These are phyloP conservation scores for Pelodiscus sinensis DNA, from an alignment of 2,113 vertebrate species.

Conservation along the genomic window DNA sequence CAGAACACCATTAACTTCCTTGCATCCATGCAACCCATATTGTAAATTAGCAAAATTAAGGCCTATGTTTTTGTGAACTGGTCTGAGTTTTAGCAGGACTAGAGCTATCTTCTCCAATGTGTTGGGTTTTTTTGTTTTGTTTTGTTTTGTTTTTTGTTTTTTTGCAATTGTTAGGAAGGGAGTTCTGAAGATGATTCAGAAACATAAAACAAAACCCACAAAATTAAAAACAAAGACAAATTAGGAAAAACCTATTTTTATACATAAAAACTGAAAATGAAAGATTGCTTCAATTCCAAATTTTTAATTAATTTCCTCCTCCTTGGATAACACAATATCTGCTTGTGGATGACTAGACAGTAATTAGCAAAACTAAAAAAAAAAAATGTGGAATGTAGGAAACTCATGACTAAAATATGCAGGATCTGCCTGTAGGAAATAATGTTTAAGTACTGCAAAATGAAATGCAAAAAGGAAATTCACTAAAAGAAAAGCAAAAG, in stretches of 20 bases:
- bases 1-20: neutral
- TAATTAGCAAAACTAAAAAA: neutral
- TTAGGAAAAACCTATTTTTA: rapidly evolving
- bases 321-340: neutral
- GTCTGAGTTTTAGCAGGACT: neutral
- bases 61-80: neutral
- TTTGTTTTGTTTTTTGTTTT: neutral
- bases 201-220: neutral
- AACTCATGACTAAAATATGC: neutral
- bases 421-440: neutral
- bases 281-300: neutral
- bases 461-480: neutral
- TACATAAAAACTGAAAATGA: neutral
- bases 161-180: too few species aligned
- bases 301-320: neutral
- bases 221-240: neutral
- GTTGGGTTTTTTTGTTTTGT: too few species aligned
- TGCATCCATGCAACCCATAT: rapidly evolving
- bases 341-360: neutral
- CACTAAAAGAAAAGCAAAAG: neutral
- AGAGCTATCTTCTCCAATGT: neutral
- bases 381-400: neutral
- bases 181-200: neutral
- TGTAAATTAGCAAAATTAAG: neutral
- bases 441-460: neutral